Percentiles rank a stretch among this genome's conserved stretches.
Evolutionary conservation across 1,140 invertebrate species (phyloP).

Genomic region (Nasonia giraulti): DNA sequence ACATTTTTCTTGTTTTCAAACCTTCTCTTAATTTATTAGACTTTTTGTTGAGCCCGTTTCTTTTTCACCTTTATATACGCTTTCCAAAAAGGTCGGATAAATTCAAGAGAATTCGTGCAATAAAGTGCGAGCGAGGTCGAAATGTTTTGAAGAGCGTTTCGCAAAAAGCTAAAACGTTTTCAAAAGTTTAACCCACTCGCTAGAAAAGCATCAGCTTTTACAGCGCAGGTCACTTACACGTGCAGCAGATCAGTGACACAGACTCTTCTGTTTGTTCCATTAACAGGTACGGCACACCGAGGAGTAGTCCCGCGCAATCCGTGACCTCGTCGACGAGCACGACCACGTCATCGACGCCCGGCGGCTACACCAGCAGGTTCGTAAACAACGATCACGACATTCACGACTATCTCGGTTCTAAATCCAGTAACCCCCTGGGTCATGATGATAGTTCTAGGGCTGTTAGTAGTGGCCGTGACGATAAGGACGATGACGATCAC

Average conservation of each 20-base stretch:
- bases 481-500: constrained; percentile 49
- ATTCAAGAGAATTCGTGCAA: background rate
- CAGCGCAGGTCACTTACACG: background rate
- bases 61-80: background rate
- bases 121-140: background rate
- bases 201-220: background rate
- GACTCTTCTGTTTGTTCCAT: constrained; percentile 26
- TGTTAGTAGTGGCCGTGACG: constrained; percentile 57
- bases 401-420: constrained; percentile 67
- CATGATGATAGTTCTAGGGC: constrained; percentile 69
- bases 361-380: constrained; percentile 74
- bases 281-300: constrained; percentile 70
- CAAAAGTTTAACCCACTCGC: background rate
- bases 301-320: constrained; percentile 71
- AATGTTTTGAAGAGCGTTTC: background rate
- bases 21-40: constrained; percentile 21
- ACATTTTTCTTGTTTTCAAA: constrained; percentile 42
- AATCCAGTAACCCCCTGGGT: constrained; percentile 70
- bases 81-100: constrained; percentile 1
- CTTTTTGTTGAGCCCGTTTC: constrained; percentile 18
- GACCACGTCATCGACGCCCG: constrained; percentile 60
- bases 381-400: constrained; percentile 70
- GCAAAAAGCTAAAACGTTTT: background rate
- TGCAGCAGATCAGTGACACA: constrained; percentile 31
- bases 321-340: constrained; percentile 61